phyloP scores from a whole-genome alignment of 2,888 invertebrate species.

The Agonopterix heracliana region DNA sequence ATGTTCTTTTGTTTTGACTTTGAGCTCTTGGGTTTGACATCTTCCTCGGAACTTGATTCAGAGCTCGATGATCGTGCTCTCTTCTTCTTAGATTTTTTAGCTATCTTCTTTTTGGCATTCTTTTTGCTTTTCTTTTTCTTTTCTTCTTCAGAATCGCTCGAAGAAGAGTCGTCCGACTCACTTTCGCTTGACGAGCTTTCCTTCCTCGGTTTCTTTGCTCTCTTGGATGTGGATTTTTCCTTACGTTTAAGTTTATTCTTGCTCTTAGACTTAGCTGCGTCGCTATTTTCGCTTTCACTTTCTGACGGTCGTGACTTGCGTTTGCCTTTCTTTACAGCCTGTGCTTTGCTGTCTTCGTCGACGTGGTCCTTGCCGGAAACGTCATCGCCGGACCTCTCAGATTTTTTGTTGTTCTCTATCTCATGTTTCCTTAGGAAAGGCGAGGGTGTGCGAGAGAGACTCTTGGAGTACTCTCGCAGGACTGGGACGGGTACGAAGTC shows the following conservation, averaged over 20 bases:
- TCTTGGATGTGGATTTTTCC: constrained; percentile 76
- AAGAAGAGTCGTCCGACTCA: constrained; percentile 69
- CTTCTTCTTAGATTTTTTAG: constrained; percentile 68
- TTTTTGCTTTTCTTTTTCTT: constrained; percentile 70
- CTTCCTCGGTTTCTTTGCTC: constrained; percentile 65
- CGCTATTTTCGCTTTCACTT: constrained; percentile 67
- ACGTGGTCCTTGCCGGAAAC: constrained; percentile 65
- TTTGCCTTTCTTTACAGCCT: constrained; percentile 65
- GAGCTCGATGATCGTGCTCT: constrained; percentile 66
- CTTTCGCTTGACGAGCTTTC: constrained; percentile 69
- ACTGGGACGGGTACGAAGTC: constrained; percentile 55
- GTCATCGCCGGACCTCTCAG: constrained; percentile 60
- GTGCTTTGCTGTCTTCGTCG: constrained; percentile 49
- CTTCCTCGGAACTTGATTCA: constrained; percentile 71
- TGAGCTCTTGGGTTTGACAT: constrained; percentile 62
- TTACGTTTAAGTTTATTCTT: constrained; percentile 67
- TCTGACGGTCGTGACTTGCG: constrained; percentile 71
- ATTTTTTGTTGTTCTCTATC: constrained; percentile 66
- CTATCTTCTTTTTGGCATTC: constrained; percentile 60
- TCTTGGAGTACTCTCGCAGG: constrained; percentile 79
- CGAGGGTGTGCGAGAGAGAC: constrained; percentile 90
- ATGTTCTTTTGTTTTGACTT: constrained; percentile 68
- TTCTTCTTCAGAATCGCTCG: constrained; percentile 69
- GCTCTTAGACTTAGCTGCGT: constrained; percentile 54
- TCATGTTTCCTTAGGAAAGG: constrained; percentile 86